Evolutionary conservation across 35 echinoderm and acorn worm genomes (phyloP).

Genomic region (Holothuria glaberrima): DNA sequence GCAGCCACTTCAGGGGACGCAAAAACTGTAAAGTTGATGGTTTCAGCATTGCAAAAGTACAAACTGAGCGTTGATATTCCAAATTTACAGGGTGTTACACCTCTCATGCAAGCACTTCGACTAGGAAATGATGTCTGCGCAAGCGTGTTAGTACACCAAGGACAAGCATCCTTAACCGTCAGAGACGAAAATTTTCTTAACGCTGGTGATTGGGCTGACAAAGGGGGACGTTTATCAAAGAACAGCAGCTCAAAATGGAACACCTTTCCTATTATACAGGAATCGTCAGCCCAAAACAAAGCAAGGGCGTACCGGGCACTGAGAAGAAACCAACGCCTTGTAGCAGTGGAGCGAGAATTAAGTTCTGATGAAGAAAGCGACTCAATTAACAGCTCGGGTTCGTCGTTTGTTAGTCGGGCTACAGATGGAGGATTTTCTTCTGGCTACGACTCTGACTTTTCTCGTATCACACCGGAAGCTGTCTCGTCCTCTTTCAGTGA

Average conservation of each 20-base stretch:
- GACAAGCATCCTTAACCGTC: constrained; percentile 71
- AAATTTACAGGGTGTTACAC: constrained; percentile 77
- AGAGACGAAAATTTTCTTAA: constrained; percentile 63
- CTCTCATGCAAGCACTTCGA: constrained; percentile 84
- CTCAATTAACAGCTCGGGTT: not conserved
- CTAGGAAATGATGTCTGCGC: constrained; percentile 77
- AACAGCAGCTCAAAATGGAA: not conserved
- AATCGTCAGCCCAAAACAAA: not conserved
- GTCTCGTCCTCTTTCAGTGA: too few relatives aligned
- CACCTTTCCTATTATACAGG: not conserved
- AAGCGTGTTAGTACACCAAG: constrained; percentile 82
- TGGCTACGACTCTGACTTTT: not conserved
- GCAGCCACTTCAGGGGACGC: constrained; percentile 83
- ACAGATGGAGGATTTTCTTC: not conserved
- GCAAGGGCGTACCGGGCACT: not conserved
- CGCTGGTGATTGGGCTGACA: constrained; percentile 76
- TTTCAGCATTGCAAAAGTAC: constrained; percentile 65
- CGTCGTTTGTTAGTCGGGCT: not conserved
- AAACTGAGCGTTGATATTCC: constrained; percentile 74
- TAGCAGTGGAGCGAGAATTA: not conserved
- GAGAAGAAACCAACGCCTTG: constrained; percentile 8
- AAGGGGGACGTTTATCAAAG: not conserved
- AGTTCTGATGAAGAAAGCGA: constrained; percentile 10
- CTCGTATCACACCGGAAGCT: not conserved
- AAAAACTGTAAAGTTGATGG: constrained; percentile 65